These are phyloP conservation scores for Elachura formosa DNA, from an alignment of 2,113 vertebrate genomes.

Conservation along the genomic window DNA sequence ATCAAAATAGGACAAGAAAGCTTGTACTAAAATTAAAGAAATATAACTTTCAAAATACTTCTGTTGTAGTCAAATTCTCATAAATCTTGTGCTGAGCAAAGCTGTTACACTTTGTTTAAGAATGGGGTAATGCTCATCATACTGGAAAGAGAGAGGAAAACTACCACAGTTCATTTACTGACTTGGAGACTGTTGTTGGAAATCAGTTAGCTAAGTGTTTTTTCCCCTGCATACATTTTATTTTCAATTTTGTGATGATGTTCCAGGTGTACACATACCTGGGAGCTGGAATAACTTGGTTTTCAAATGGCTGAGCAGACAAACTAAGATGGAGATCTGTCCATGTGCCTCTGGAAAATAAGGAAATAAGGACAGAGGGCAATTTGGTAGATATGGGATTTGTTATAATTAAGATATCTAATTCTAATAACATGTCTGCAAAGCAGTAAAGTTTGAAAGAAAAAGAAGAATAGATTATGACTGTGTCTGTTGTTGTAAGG, in stretches of 20 bases:
- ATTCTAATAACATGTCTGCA: background rate
- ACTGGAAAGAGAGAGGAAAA: background rate
- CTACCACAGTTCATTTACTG: background rate
- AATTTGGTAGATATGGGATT: background rate
- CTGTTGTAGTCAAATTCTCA: background rate
- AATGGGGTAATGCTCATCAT: background rate
- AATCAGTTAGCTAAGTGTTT: background rate
- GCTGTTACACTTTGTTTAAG: background rate
- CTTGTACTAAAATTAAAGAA: background rate
- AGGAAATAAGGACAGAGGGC: background rate
- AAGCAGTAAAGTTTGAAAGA: background rate
- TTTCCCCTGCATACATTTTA: background rate
- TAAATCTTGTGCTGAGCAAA: background rate
- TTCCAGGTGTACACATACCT: background rate
- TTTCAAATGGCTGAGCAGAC: background rate
- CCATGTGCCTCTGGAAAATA: background rate
- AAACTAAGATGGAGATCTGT: background rate
- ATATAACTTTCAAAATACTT: background rate
- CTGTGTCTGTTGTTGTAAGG: background rate
- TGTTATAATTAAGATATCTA: background rate
- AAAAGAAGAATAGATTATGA: background rate
- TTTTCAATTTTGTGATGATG: background rate
- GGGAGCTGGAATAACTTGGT: background rate
- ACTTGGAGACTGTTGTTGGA: background rate
- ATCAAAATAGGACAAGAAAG: background rate